Percentiles rank a stretch among this genome's conserved stretches.
phyloP scores from a whole-genome alignment of 2,888 invertebrate genomes.

The Aplocera efformata region DNA sequence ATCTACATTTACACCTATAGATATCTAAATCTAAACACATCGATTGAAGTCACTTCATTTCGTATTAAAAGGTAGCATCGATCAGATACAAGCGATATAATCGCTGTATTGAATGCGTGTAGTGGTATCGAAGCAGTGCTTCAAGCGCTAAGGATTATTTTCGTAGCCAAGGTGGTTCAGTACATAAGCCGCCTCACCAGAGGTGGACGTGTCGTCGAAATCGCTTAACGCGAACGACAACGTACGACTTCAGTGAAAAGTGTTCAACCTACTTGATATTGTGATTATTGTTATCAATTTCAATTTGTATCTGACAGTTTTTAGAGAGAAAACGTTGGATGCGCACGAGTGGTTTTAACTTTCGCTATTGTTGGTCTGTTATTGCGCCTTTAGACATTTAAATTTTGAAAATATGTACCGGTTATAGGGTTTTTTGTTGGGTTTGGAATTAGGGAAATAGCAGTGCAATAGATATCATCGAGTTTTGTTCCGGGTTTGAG shows the following conservation, averaged over 20 bases:
- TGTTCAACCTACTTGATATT: slow-evolving; percentile 7
- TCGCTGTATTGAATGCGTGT: slow-evolving; percentile 25
- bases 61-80: slow-evolving; percentile 12
- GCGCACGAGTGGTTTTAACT: slow-evolving; percentile 66
- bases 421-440: too few species aligned
- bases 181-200: slow-evolving; percentile 54
- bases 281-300: slow-evolving; percentile 25
- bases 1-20: slow-evolving; percentile 2
- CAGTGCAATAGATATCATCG: too few species aligned
- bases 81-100: slow-evolving; percentile 35
- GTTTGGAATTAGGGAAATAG: too few species aligned
- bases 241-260: slow-evolving; percentile 20
- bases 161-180: slow-evolving; percentile 44
- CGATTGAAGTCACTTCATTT: slow-evolving; percentile 18
- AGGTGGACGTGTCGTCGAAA: slow-evolving; percentile 47
- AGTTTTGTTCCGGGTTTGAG: too few species aligned
- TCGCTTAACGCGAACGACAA: slow-evolving; percentile 43
- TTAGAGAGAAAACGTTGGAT: slow-evolving; percentile 51
- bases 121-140: slow-evolving; percentile 28
- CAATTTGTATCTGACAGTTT: slow-evolving; percentile 22
- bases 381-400: slow-evolving; percentile 32
- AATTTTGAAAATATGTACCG: too few species aligned
- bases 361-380: slow-evolving; percentile 45
- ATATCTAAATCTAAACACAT: slow-evolving; percentile 16
- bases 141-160: slow-evolving; percentile 46